A percentile compares a stretch with the other conserved stretches of the same genome.
Conservation (phyloP, 1,140 invertebrate species). For the Zophobas atratus region DNA sequence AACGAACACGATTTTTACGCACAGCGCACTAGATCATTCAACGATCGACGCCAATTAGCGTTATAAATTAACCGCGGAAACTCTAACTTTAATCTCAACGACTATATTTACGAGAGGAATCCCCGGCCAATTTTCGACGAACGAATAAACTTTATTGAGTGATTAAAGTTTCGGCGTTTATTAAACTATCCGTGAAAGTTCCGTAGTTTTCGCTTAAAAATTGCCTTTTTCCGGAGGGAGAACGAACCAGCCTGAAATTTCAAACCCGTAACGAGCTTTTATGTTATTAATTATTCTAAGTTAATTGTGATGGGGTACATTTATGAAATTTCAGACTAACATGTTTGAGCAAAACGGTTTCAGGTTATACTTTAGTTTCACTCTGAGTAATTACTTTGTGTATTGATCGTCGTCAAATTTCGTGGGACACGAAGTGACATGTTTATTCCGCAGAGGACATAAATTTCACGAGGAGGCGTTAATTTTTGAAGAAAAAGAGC, state of each 20-base stretch:
- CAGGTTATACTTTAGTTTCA: slow-evolving; percentile 1
- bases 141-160: no score
- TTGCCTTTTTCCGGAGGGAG: no score
- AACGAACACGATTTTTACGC: no score
- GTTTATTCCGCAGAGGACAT: background rate
- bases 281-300: slow-evolving; percentile 1
- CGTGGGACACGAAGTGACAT: background rate
- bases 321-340: slow-evolving; percentile 11
- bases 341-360: slow-evolving; percentile 6
- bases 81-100: no score
- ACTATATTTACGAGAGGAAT: no score
- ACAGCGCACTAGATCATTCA: no score
- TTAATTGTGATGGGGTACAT: slow-evolving; percentile 15
- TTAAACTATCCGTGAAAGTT: no score
- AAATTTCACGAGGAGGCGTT: background rate
- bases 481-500: background rate
- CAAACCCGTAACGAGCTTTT: slow-evolving; percentile 11
- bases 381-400: slow-evolving; percentile 7
- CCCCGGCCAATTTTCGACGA: no score
- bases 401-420: background rate
- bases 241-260: background rate
- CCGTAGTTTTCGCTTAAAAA: no score
- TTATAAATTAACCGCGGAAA: no score
- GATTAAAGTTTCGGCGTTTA: no score
- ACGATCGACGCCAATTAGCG: no score